A percentile compares a stretch with the other conserved stretches of the same genome.
Evolutionary conservation across 2,888 invertebrate genomes (phyloP).

Genomic region (Andrena chrysosceles): DNA sequence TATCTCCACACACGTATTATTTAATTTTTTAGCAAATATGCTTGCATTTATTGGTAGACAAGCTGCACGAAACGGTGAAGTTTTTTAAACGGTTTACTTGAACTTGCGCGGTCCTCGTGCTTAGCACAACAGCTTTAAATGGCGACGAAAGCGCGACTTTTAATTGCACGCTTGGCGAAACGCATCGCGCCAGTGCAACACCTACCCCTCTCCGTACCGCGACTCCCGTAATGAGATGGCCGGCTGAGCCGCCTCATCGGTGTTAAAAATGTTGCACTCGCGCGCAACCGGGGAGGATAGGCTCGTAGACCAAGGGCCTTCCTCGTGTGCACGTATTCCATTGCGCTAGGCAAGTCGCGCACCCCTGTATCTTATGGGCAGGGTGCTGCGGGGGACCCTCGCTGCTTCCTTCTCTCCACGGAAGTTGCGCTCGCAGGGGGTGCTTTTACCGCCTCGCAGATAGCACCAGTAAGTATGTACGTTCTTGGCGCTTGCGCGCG

Average conservation of each 20-base stretch:
- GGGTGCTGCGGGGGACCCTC: conserved; percentile 60
- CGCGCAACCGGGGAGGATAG: conserved; percentile 47
- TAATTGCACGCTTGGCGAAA: conserved; percentile 62
- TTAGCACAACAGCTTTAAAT: conserved; percentile 43
- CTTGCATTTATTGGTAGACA: not conserved
- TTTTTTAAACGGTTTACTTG: conserved; percentile 33
- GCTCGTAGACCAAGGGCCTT: conserved; percentile 44
- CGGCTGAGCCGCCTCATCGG: conserved; percentile 67
- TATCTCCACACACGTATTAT: not conserved
- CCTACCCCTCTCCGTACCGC: conserved; percentile 20
- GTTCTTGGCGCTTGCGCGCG: conserved; percentile 72
- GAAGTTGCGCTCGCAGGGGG: conserved; percentile 73
- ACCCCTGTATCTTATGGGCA: conserved; percentile 57
- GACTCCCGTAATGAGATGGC: conserved; percentile 70
- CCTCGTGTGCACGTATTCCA: conserved; percentile 63
- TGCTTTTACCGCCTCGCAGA: conserved; percentile 74
- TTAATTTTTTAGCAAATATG: not conserved
- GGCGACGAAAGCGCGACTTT: conserved; percentile 56
- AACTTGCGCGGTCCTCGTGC: conserved; percentile 4
- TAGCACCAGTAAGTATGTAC: conserved; percentile 73
- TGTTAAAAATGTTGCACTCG: conserved; percentile 69
- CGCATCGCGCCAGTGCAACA: conserved; percentile 44
- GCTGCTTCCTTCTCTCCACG: conserved; percentile 71
- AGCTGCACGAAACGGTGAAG: not conserved
- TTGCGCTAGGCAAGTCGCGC: conserved; percentile 58